phyloP scores from a whole-genome alignment of 2,113 vertebrate species.

The Pycnonotus jocosus region DNA sequence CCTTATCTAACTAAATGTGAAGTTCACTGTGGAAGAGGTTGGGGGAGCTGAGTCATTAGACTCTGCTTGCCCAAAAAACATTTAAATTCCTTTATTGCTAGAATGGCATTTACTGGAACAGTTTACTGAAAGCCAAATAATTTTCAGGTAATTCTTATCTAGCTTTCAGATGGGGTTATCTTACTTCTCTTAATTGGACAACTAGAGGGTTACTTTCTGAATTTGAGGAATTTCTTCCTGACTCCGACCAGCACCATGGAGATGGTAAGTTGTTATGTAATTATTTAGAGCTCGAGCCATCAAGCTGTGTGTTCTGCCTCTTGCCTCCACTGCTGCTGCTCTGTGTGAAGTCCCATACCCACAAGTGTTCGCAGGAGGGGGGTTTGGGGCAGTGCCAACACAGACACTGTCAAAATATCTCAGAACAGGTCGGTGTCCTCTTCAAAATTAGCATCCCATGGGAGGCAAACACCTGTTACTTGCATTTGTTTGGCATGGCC shows the following conservation, averaged over 20 bases:
- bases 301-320: background rate
- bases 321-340: background rate
- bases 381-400: background rate
- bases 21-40: background rate
- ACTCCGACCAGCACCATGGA: slow-evolving; percentile 75
- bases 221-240: slow-evolving; percentile 82
- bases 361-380: background rate
- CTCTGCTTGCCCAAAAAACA: background rate
- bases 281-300: background rate
- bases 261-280: slow-evolving; percentile 74
- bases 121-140: background rate
- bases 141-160: background rate
- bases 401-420: background rate
- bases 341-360: background rate
- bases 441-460: background rate
- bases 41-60: background rate
- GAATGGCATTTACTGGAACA: background rate
- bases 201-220: slow-evolving; percentile 87
- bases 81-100: background rate
- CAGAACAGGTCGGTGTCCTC: background rate
- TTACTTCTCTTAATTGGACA: slow-evolving; percentile 90
- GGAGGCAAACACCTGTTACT: background rate
- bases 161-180: slow-evolving; percentile 94
- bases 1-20: background rate
- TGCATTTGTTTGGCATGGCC: background rate